Evolutionary conservation across 1,140 invertebrate species (phyloP), one percentile per base, ranked within the genome.

Genomic region (Sesamia nonagrioides): DNA sequence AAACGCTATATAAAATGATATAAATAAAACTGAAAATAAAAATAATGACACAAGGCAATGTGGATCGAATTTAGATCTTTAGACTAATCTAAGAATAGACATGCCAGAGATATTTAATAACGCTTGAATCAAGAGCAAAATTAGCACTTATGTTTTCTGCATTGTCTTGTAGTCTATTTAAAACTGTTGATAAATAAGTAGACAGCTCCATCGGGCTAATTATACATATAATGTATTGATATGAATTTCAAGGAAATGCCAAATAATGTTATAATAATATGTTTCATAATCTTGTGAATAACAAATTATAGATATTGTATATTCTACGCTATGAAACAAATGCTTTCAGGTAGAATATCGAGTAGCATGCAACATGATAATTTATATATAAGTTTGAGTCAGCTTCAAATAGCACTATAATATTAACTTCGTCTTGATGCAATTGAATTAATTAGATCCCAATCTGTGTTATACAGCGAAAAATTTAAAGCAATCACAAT

Each of bases 161-260:
- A 83, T 68, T 83, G 79, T 77, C 37, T 78, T 48, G 48, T n/a
- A 42, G 77, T 61, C 52, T 68, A 75, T 72, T 69, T 66, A 74
- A 82, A 77, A 54, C 69, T 52, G 77, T 61, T 75, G 73, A 69
- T 81, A 78, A 77, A 82, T 48, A 77, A 82, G 81, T 74, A 66
- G 84, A 85, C 87, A 86, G 81, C 86, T 90, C 88, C 89, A 89
- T 89, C 84, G 77, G 78, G 83, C 68, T 80, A 72, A 68, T 80
- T 35, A 74, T 56, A 60, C 7, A 40, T 40, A 2, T 1, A 45
- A n/a, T n/a, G n/a, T n/a, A n/a, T n/a, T n/a, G 27, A 45, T 15
- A 40, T 21, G 50, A 60, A 58, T 35, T 58, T 58, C 54, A 58
- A 74, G 72, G 50, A 58, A 74, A 21, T 74, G 52, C 33, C 13